Base-by-base conservation (phyloP, 2,113 vertebrate species). In the Aix galericulata region DNA sequence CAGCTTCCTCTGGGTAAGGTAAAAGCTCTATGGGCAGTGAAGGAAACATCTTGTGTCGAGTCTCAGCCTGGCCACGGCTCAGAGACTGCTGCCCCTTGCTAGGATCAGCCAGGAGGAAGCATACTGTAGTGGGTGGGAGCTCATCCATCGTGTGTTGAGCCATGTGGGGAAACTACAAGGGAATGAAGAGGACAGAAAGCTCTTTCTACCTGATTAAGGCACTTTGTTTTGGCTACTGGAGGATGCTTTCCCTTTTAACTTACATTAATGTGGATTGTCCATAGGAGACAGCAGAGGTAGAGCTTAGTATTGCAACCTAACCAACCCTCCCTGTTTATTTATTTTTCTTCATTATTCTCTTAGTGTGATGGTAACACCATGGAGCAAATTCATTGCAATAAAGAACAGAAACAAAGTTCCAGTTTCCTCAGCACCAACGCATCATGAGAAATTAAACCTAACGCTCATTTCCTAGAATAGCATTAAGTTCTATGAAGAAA, bases 401-500 rank as follows among this genome's bases (percentile, higher is more conserved):
- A 42, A 81, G 85, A 88, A 81, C 38, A 50, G 23, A 34, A 86
- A 53, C 32, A 79, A 79, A 90, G 40, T 75, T 96, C 81, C 81
- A 91, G 80, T 69, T 91, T 93, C 71, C 59, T 94, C 20, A 46
- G 77, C 84, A 92, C 81, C 62, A 96, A 74, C 8, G 6, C 83
- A 79, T 29, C 55, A 80, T 26, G 63, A 95, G 91, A 96, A 95
- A 96, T 92, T 67, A 91, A 96, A 95, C 48, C 62, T 62, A 85
- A 96, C 29, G 21, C 64, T 93, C 36, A 38, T 85, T 96, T 96
- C 93, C 91, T 94, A 94, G 96, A 95, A 82, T 9, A 86, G 58
- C 40, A 74, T 95, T 93, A 94, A 88, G 92, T 95, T 93, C 84
- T 92, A 53, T 89, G 86, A 91, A 88, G 83, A 93, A 95, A 97